A percentile compares a stretch with the other conserved stretches of the same genome.
Evolutionary conservation across 2,797 vertebrate species (phyloP).

Genomic region (Tauraco hartlaubi): DNA sequence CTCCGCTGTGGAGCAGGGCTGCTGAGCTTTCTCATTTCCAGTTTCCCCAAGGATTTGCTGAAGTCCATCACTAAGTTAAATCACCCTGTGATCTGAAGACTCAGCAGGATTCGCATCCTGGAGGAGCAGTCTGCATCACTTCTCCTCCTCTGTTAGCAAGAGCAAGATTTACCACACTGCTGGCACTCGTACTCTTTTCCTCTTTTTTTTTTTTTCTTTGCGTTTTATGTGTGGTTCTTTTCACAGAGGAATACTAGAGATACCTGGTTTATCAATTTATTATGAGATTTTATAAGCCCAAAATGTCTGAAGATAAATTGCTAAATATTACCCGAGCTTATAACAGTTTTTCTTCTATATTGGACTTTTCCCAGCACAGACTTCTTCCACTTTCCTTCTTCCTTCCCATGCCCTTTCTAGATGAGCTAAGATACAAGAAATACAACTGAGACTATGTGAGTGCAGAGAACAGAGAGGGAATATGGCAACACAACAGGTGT

Average conservation of each 20-base stretch:
- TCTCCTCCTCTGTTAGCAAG: neutral
- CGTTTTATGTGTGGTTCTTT: neutral
- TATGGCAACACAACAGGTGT: neutral
- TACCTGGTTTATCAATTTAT: neutral
- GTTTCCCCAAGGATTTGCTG: neutral
- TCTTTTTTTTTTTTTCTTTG: neutral
- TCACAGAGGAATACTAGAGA: neutral
- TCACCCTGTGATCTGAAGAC: neutral
- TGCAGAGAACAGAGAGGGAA: neutral
- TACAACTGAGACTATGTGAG: neutral
- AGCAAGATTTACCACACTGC: neutral
- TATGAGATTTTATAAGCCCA: neutral
- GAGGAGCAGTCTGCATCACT: neutral
- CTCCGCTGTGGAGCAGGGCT: fast-evolving
- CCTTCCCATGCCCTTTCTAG: neutral
- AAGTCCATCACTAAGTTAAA: neutral
- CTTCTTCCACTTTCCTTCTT: neutral
- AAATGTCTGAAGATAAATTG: neutral
- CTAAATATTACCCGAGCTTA: neutral
- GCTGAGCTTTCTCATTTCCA: neutral
- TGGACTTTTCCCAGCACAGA: neutral
- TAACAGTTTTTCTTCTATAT: neutral
- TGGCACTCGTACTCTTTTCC: neutral
- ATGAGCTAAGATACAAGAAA: neutral
- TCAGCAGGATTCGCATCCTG: neutral